Percentiles rank a stretch among this genome's conserved stretches.
phyloP scores from a whole-genome alignment of 2,797 vertebrate genomes.

The Tamandua tetradactyla region DNA sequence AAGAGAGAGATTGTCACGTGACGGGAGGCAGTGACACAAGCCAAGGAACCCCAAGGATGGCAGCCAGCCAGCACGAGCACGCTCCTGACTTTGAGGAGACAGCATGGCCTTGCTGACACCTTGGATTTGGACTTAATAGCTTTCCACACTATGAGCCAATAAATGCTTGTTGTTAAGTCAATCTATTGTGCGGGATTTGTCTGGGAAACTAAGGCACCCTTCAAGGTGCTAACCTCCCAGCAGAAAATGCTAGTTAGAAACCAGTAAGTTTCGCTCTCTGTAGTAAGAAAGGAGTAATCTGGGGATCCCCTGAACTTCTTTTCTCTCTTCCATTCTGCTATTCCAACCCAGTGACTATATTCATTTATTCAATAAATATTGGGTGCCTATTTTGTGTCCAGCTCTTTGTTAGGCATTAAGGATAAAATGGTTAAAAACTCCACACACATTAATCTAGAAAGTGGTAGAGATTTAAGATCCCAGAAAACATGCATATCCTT shows the following conservation, averaged over 20 bases:
- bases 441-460: background rate
- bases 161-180: too few relatives aligned
- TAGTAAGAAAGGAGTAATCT: background rate
- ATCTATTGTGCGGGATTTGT: too few relatives aligned
- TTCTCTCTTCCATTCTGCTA: background rate
- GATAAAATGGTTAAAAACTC: background rate
- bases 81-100: too few relatives aligned
- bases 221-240: background rate
- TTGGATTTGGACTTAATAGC: too few relatives aligned
- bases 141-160: too few relatives aligned
- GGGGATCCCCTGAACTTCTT: background rate
- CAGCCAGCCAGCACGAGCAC: too few relatives aligned
- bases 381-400: background rate
- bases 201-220: background rate
- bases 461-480: background rate
- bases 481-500: background rate
- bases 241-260: background rate
- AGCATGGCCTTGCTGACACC: too few relatives aligned
- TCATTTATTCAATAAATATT: background rate
- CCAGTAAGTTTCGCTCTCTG: background rate
- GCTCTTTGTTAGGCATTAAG: background rate
- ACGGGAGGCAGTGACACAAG: too few relatives aligned
- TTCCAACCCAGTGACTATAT: background rate
- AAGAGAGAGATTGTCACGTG: too few relatives aligned
- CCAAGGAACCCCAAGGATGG: too few relatives aligned